Percentiles rank a stretch among this genome's conserved stretches.
These are phyloP conservation scores for Helicoverpa assulta DNA, from an alignment of 2,888 invertebrate species.

Conservation along the genomic window DNA sequence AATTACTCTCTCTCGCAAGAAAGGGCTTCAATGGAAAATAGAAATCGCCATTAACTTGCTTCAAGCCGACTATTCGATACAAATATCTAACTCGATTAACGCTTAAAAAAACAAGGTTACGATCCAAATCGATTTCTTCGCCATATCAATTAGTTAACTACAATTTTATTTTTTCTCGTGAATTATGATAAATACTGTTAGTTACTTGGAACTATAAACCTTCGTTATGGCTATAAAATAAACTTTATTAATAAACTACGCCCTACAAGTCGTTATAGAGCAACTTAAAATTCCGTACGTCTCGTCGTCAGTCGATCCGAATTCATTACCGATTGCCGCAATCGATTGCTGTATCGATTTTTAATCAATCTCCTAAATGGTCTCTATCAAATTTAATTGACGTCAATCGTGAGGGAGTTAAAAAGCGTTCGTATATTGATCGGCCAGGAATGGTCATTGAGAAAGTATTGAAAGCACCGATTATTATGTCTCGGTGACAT, in stretches of 20 bases:
- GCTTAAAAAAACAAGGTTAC: constrained; percentile 48
- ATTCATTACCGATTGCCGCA: constrained; percentile 73
- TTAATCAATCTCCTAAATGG: constrained; percentile 84
- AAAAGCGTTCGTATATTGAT: constrained; percentile 72
- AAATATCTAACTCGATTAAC: constrained; percentile 24
- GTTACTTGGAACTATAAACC: constrained; percentile 63
- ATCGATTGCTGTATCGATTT: constrained; percentile 80
- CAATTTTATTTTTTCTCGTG: constrained; percentile 49
- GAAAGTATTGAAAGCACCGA: constrained; percentile 67
- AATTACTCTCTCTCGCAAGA: constrained; percentile 26
- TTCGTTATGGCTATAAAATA: constrained; percentile 65
- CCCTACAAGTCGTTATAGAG: constrained; percentile 68
- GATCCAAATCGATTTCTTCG: constrained; percentile 47
- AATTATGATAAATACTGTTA: constrained; percentile 66
- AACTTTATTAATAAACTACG: constrained; percentile 66
- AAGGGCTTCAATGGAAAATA: constrained; percentile 36
- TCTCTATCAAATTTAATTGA: constrained; percentile 86
- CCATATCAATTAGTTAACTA: constrained; percentile 56
- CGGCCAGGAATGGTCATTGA: constrained; percentile 61
- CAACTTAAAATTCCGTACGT: constrained; percentile 74
- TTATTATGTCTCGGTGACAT: constrained; percentile 63
- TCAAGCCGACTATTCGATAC: constrained; percentile 26
- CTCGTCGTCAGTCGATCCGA: constrained; percentile 62
- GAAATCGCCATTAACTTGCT: constrained; percentile 39
- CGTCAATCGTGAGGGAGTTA: constrained; percentile 78